A percentile compares a stretch with the other conserved stretches of the same genome.
Conservation (phyloP, 1,140 invertebrate species). For the Acromyrmex echinatior region DNA sequence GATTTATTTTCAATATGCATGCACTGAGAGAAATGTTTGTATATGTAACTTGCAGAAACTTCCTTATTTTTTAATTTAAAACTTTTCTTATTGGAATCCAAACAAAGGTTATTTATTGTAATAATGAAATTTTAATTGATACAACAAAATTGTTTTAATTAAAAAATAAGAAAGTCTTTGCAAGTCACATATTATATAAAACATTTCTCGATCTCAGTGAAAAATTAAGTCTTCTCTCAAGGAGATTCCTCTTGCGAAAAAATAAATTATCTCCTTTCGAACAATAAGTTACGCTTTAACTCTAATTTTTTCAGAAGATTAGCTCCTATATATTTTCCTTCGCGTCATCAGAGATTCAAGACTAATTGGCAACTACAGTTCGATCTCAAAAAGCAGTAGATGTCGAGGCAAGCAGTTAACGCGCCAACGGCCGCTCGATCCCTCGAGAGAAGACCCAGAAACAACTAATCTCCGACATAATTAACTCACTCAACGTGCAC, state of each 20-base stretch:
- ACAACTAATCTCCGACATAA: slow-evolving; percentile 61
- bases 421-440: slow-evolving; percentile 14
- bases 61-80: too few species aligned
- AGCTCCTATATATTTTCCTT: not conserved
- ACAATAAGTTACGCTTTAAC: not conserved
- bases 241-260: not conserved
- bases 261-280: not conserved
- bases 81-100: too few species aligned
- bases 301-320: not conserved
- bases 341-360: not conserved
- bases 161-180: too few species aligned
- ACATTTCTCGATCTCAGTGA: too few species aligned
- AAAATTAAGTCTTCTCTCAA: not conserved
- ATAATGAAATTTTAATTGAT: too few species aligned
- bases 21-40: too few species aligned
- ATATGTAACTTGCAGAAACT: too few species aligned
- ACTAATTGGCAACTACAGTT: slow-evolving; percentile 12
- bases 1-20: not conserved
- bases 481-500: slow-evolving; percentile 45
- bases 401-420: slow-evolving; percentile 29
- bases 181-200: too few species aligned
- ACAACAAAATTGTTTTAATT: too few species aligned
- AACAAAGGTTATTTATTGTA: too few species aligned
- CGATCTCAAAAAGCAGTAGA: slow-evolving; percentile 18
- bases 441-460: slow-evolving; percentile 22